A percentile compares a stretch with the other conserved stretches of the same genome.
Evolutionary conservation across 2,797 vertebrate genomes (phyloP).

Genomic region (Clarias fuscus): DNA sequence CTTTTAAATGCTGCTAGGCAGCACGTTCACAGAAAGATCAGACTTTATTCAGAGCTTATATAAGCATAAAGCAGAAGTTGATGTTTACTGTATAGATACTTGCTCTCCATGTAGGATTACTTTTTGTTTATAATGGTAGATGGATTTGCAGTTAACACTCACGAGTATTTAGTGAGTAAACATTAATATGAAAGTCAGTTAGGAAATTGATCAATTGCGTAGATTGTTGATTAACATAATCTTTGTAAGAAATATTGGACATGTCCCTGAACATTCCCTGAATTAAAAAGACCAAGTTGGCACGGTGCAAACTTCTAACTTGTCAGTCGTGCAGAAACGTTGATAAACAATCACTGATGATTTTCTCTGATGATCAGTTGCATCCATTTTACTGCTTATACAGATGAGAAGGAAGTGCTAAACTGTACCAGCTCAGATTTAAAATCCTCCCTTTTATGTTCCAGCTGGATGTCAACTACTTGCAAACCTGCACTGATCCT

Average conservation of each 20-base stretch:
- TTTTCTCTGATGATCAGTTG: not conserved
- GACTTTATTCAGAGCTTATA: not conserved
- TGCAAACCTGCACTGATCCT: slow-evolving; percentile 9
- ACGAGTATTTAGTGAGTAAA: slow-evolving; percentile 13
- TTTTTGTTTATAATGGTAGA: slow-evolving; percentile 7
- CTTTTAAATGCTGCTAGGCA: not conserved
- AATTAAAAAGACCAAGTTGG: not conserved
- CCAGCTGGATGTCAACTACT: slow-evolving; percentile 20
- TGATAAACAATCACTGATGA: slow-evolving; percentile 9
- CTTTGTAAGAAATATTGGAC: not conserved
- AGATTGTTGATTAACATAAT: slow-evolving; percentile 2
- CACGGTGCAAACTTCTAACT: not conserved
- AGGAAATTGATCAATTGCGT: not conserved
- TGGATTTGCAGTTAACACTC: slow-evolving; percentile 12
- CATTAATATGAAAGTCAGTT: not conserved
- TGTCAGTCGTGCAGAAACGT: not conserved
- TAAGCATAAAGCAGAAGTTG: not conserved
- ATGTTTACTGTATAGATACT: not conserved
- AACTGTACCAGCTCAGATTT: not conserved
- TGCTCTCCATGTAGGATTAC: not conserved
- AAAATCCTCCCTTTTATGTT: not conserved
- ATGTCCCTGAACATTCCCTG: not conserved
- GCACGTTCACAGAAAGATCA: not conserved
- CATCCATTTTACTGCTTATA: slow-evolving; percentile 4
- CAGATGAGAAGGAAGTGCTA: not conserved